Evolutionary conservation across 2,113 vertebrate genomes (phyloP).

Genomic region (Acinonyx jubatus): DNA sequence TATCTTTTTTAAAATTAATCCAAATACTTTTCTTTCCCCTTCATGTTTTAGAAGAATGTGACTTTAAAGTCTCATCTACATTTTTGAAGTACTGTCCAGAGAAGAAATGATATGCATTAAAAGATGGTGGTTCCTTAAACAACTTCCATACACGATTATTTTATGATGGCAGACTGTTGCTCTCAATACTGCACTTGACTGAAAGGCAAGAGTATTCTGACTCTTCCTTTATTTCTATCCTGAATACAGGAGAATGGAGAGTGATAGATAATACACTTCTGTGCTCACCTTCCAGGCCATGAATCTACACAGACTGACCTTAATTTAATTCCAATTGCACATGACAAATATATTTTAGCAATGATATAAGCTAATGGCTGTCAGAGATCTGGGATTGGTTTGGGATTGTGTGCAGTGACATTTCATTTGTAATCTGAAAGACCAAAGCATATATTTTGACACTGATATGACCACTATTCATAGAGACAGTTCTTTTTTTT

Average conservation of each 20-base stretch:
- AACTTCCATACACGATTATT: background rate
- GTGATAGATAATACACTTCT: background rate
- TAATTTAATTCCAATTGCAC: background rate
- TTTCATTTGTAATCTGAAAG: background rate
- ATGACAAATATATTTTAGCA: background rate
- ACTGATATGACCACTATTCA: background rate
- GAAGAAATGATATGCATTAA: background rate
- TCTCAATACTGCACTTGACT: background rate
- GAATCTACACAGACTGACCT: background rate
- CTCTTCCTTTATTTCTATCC: background rate
- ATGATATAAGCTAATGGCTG: background rate
- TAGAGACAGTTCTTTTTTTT: background rate
- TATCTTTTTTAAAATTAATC: background rate
- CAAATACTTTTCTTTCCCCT: background rate
- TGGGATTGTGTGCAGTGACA: background rate
- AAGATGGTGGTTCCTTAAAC: background rate
- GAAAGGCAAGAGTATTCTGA: background rate
- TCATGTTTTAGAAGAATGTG: background rate
- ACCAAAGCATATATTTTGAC: constrained; percentile 19
- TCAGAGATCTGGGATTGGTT: background rate
- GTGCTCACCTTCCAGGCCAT: background rate
- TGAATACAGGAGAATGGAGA: background rate
- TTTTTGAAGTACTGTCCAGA: background rate
- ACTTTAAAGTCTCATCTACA: background rate
- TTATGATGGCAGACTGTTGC: background rate